Conservation (phyloP, 2,113 vertebrate genomes). For the Hyaena hyaena region DNA sequence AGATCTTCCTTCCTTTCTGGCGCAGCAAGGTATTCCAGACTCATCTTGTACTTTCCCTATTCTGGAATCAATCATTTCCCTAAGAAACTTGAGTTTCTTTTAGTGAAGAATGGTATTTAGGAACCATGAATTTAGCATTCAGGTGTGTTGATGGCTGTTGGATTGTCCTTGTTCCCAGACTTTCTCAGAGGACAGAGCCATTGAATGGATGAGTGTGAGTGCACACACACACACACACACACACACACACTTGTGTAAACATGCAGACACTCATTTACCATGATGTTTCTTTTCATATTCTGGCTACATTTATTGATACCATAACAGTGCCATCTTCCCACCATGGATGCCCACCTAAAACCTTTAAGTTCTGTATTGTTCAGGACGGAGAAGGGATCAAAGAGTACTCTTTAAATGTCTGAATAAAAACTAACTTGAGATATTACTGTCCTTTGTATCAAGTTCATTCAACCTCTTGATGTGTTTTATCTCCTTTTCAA, state of each 20-base stretch:
- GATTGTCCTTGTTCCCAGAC: neutral
- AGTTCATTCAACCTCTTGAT: neutral
- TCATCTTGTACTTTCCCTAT: neutral
- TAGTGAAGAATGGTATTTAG: neutral
- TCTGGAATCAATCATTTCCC: neutral
- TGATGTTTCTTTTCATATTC: neutral
- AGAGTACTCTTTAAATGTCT: neutral
- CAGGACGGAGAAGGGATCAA: neutral
- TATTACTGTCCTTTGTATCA: neutral
- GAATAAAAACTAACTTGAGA: constrained; percentile 11
- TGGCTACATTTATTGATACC: neutral
- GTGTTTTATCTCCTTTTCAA: neutral
- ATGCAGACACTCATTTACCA: neutral
- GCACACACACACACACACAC: neutral
- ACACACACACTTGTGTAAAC: neutral
- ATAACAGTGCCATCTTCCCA: neutral
- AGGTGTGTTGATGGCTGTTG: neutral
- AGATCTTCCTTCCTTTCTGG: neutral
- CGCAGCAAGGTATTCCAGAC: neutral
- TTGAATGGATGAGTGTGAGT: neutral
- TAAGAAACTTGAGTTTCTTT: neutral
- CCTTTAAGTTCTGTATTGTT: neutral
- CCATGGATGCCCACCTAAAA: neutral
- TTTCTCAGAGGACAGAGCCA: neutral
- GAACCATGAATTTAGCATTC: neutral